phyloP scores from a whole-genome alignment of 2,888 invertebrate genomes.

The Xylota segnis region DNA sequence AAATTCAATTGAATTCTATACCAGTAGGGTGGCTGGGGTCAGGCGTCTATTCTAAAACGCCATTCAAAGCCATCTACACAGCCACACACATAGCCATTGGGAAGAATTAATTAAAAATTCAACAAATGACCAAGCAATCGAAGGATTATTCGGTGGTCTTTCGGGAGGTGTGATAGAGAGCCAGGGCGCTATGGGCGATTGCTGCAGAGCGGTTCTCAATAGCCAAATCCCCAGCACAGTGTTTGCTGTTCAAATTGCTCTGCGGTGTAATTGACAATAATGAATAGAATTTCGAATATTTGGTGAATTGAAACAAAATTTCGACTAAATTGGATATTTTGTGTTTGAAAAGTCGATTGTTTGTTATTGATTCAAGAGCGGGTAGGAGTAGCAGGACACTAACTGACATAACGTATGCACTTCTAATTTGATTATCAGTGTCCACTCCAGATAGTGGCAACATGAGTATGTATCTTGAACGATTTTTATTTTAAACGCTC shows the following conservation, averaged over 20 bases:
- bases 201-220: background rate
- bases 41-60: background rate
- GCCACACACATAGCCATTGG: background rate
- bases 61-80: background rate
- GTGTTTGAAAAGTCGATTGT: no score
- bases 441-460: no score
- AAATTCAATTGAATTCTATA: background rate
- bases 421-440: no score
- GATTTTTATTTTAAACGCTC: no score
- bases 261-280: background rate
- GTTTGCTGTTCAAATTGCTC: background rate
- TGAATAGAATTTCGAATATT: background rate
- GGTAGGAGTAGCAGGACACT: no score
- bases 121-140: constrained; percentile 10
- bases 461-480: no score
- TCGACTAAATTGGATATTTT: background rate
- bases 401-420: no score
- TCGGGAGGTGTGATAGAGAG: background rate
- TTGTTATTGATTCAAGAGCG: no score
- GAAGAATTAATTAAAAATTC: constrained; percentile 32
- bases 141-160: constrained; percentile 17
- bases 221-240: background rate
- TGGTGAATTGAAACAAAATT: constrained; percentile 11
- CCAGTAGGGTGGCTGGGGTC: background rate
- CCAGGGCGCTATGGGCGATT: background rate